A percentile compares a stretch with the other conserved stretches of the same genome.
Evolutionary conservation across 2,888 invertebrate species (phyloP).

Genomic region (Eristalis tenax): DNA sequence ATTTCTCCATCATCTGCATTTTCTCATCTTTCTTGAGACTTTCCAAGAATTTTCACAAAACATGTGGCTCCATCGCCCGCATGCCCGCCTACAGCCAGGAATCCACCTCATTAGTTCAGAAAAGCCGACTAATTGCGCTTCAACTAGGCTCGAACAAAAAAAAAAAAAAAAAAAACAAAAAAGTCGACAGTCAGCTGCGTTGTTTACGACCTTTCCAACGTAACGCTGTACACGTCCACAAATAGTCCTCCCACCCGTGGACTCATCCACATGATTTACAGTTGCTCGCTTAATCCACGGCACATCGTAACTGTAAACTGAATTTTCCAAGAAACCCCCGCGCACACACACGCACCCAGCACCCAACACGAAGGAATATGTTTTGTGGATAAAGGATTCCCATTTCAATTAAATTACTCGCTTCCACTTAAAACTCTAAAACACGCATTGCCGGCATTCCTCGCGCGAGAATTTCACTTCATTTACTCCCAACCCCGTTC

Average conservation of each 20-base stretch:
- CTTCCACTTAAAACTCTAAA: constrained; percentile 41
- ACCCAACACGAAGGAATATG: background rate
- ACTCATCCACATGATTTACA: background rate
- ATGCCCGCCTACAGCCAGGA: background rate
- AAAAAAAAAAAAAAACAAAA: background rate
- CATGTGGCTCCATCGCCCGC: background rate
- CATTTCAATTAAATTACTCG: constrained; percentile 24
- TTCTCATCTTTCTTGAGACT: background rate
- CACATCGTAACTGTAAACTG: background rate
- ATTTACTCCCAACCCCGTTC: background rate
- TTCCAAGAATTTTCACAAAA: background rate
- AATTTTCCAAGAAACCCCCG: background rate
- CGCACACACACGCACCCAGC: background rate
- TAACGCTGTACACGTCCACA: background rate
- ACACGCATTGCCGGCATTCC: background rate
- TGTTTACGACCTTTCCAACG: background rate
- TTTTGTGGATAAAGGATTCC: constrained; percentile 17
- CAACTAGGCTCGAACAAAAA: background rate
- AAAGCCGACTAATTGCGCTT: background rate
- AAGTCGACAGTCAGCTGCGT: background rate
- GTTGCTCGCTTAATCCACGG: background rate
- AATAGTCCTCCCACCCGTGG: background rate
- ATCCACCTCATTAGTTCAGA: background rate
- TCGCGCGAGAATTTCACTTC: background rate
- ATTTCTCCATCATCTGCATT: background rate